These are phyloP conservation scores for Cinclus cinclus DNA, from an alignment of 2,113 vertebrate species.

Conservation along the genomic window DNA sequence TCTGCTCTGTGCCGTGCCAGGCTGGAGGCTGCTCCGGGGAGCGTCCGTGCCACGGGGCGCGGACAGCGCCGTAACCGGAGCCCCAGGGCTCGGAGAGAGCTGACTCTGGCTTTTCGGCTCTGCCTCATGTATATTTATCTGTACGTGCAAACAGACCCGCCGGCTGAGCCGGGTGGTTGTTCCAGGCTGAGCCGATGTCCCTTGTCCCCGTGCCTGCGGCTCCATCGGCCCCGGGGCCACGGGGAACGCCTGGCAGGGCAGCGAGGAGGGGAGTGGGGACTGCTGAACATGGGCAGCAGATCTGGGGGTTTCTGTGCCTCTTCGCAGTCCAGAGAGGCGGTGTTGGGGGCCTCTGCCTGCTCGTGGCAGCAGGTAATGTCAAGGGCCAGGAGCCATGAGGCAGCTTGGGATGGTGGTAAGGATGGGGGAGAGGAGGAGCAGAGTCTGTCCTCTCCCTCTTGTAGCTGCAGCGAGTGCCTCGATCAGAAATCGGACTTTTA, in stretches of 20 bases:
- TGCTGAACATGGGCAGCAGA: not conserved
- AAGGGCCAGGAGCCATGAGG: not conserved
- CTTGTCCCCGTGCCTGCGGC: fast-evolving
- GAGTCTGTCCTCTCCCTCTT: fast-evolving
- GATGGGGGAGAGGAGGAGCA: not conserved
- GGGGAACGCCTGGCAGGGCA: not conserved
- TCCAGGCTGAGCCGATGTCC: not conserved
- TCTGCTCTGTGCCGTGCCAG: slow-evolving; percentile 52
- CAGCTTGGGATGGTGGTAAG: not conserved
- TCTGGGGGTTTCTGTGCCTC: not conserved
- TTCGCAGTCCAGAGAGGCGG: fast-evolving
- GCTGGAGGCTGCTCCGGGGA: not conserved
- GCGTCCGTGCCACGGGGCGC: not conserved
- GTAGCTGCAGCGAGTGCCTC: fast-evolving
- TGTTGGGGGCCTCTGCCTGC: not conserved
- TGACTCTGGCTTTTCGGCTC: slow-evolving; percentile 36
- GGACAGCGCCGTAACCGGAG: slow-evolving; percentile 41
- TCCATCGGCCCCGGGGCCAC: not conserved
- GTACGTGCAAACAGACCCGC: not conserved
- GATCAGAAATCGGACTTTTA: not conserved
- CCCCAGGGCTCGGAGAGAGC: slow-evolving; percentile 1
- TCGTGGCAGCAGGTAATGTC: not conserved
- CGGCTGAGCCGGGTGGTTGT: not conserved
- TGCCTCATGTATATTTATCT: not conserved
- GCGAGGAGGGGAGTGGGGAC: fast-evolving